phyloP scores from a whole-genome alignment of 2,888 invertebrate species.

The Diarsia rubi region DNA sequence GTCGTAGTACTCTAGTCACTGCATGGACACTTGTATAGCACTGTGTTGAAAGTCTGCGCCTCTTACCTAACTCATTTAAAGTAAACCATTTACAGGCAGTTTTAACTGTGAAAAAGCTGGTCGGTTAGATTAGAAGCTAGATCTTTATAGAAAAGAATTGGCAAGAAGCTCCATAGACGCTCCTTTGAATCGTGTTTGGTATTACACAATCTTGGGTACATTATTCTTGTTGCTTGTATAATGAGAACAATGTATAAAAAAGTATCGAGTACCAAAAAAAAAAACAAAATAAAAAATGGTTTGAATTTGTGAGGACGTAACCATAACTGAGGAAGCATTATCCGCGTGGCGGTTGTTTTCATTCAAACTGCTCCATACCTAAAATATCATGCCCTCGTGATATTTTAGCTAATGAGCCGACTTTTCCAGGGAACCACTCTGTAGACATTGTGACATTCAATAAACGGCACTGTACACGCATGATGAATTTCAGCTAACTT shows the following conservation, averaged over 20 bases:
- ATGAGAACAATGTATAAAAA: background rate
- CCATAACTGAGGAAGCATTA: background rate
- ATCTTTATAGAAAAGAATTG: background rate
- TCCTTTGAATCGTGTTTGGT: background rate
- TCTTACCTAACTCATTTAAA: background rate
- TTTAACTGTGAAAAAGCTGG: background rate
- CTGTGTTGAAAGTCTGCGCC: conserved; percentile 6
- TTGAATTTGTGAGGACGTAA: background rate
- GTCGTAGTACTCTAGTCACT: conserved; percentile 46
- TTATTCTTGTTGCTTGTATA: background rate
- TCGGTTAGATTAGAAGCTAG: background rate
- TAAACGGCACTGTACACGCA: background rate
- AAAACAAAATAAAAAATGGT: background rate
- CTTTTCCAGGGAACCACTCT: background rate
- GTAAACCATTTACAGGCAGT: background rate
- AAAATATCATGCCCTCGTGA: background rate
- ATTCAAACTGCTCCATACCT: background rate
- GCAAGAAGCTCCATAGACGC: background rate
- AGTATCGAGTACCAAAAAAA: no score
- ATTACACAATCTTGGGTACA: background rate
- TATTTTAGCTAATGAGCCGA: background rate
- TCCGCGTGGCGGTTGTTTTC: background rate
- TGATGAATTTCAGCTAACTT: background rate
- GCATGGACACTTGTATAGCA: conserved; percentile 37
- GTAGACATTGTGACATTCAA: background rate